Conservation (phyloP, 1,140 invertebrate genomes). For the Rhagoletis pomonella region DNA sequence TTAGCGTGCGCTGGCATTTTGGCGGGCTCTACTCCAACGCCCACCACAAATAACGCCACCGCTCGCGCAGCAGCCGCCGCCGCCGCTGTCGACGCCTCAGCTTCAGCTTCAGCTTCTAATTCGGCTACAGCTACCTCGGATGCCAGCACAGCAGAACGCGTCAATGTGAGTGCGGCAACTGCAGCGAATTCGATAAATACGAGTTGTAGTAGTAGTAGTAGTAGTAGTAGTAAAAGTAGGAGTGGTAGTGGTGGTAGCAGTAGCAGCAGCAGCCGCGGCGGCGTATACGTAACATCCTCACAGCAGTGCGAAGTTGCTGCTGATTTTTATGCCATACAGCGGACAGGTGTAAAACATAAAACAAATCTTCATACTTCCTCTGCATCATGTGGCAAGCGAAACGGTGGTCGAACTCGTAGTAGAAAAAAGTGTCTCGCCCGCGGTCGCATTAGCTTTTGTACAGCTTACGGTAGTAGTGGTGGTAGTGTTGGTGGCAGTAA, state of each 20-base stretch:
- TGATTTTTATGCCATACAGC: constrained; percentile 57
- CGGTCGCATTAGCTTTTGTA: neutral
- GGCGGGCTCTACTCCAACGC: constrained; percentile 5
- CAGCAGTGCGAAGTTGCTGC: constrained; percentile 12
- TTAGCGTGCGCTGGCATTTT: constrained; percentile 49
- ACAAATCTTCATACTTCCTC: neutral
- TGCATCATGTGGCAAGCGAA: neutral
- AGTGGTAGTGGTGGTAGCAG: neutral
- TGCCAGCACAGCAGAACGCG: neutral
- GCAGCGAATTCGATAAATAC: neutral
- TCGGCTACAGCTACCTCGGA: neutral
- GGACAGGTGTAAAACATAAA: constrained; percentile 21
- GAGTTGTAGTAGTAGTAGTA: neutral
- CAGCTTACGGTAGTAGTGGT: neutral
- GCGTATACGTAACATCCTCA: neutral
- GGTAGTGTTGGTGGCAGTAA: neutral
- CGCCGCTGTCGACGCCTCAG: neutral
- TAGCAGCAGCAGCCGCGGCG: constrained; percentile 16
- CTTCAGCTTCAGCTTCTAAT: neutral
- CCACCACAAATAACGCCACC: neutral
- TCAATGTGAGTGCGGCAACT: neutral
- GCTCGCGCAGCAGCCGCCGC: neutral
- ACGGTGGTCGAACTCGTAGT: constrained; percentile 35
- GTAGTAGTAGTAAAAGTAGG: neutral
- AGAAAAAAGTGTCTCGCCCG: neutral